Conservation (phyloP, 2,113 vertebrate genomes). For the Ammospiza nelsoni region DNA sequence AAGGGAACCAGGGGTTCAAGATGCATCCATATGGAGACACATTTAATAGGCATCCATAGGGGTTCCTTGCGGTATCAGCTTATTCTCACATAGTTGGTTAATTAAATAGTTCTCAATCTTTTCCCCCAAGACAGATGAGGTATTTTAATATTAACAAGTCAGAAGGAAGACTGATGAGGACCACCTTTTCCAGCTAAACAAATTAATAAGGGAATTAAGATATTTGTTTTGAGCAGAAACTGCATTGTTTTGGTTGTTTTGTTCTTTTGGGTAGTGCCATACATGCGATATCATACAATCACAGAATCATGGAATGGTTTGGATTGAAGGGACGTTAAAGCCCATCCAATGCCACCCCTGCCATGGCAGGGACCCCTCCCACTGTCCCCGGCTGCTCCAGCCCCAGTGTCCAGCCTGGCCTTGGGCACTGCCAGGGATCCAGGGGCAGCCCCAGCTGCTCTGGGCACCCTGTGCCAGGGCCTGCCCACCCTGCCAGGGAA, state of each 20-base stretch:
- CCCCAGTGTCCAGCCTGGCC: neutral
- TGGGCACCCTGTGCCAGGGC: neutral
- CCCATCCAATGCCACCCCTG: fast-evolving
- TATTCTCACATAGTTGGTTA: slow-evolving; percentile 52
- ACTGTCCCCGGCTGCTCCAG: neutral
- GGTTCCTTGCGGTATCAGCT: neutral
- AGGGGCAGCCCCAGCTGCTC: neutral
- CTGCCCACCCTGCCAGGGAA: neutral
- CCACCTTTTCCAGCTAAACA: neutral
- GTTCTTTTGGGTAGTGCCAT: neutral
- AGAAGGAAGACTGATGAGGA: neutral
- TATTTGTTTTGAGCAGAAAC: neutral
- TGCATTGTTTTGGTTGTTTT: neutral
- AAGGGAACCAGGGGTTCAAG: slow-evolving; percentile 23
- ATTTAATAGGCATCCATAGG: slow-evolving; percentile 37
- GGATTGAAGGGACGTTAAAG: neutral
- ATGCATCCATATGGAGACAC: slow-evolving; percentile 25
- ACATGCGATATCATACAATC: neutral
- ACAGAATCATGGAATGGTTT: neutral
- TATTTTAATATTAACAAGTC: slow-evolving; percentile 49
- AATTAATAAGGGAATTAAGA: neutral
- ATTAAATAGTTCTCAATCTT: slow-evolving; percentile 62
- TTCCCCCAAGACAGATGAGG: slow-evolving; percentile 20
- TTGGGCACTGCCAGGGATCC: neutral
- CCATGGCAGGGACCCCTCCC: neutral